Conservation (phyloP, 1,140 invertebrate species). For the Drosophila kanapiae region DNA sequence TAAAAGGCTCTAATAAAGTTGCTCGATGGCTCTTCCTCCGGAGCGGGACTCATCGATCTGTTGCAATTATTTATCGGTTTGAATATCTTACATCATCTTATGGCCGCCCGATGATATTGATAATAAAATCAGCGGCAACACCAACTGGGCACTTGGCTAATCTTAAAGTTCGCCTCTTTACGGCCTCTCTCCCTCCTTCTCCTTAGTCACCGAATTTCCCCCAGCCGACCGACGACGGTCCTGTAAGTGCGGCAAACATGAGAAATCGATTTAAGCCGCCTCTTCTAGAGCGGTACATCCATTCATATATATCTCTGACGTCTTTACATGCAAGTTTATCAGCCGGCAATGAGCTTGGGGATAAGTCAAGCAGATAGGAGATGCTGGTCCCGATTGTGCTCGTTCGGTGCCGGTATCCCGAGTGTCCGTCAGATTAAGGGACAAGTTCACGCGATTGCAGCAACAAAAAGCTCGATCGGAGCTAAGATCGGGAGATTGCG, state of each 20-base stretch:
- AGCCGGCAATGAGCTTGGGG: conserved; percentile 68
- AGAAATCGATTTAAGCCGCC: conserved; percentile 76
- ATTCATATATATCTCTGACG: conserved; percentile 30
- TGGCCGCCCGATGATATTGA: conserved; percentile 58
- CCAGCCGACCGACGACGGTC: background rate
- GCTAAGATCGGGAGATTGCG: background rate
- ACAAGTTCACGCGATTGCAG: conserved; percentile 10
- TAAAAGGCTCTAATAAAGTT: conserved; percentile 80
- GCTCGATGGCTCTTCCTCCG: conserved; percentile 28
- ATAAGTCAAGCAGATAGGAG: conserved; percentile 70
- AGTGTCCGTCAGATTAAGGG: conserved; percentile 35
- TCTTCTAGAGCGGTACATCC: conserved; percentile 25
- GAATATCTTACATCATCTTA: conserved; percentile 80
- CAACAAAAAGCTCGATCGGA: conserved; percentile 20
- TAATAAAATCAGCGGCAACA: conserved; percentile 56
- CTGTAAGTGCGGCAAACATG: conserved; percentile 64
- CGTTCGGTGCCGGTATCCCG: background rate
- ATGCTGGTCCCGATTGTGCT: conserved; percentile 50
- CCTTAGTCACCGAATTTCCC: background rate
- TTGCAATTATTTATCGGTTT: conserved; percentile 74
- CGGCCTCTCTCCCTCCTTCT: background rate
- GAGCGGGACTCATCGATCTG: conserved; percentile 58
- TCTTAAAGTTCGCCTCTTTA: conserved; percentile 55
- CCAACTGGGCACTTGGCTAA: conserved; percentile 73
- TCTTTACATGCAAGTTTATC: conserved; percentile 72